phyloP scores from a whole-genome alignment of 2,888 invertebrate species.

The Zygogramma bicolorata region DNA sequence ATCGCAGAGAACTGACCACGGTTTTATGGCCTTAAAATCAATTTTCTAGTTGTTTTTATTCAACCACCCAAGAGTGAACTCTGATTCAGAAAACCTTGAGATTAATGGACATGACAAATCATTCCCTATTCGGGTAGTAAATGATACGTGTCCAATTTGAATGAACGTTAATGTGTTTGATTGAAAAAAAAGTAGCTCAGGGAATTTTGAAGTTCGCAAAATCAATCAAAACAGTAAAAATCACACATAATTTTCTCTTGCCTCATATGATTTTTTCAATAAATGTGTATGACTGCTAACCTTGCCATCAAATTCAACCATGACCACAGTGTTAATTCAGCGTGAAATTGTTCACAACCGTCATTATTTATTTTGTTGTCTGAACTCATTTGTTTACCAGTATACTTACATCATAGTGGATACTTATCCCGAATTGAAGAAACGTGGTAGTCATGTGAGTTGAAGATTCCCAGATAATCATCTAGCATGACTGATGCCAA shows the following conservation, averaged over 20 bases:
- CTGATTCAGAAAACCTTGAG: too few relatives aligned
- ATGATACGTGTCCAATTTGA: too few relatives aligned
- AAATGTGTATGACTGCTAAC: not conserved
- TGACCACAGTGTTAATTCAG: conserved; percentile 33
- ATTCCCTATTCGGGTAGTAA: too few relatives aligned
- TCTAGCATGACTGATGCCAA: too few relatives aligned
- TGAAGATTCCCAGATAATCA: too few relatives aligned
- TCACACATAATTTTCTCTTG: not conserved
- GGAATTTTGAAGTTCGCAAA: not conserved
- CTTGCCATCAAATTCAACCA: conserved; percentile 28
- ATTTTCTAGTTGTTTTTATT: too few relatives aligned
- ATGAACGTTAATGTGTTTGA: not conserved
- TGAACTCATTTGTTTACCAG: not conserved
- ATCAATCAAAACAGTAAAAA: not conserved
- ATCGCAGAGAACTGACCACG: too few relatives aligned
- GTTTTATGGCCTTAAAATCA: too few relatives aligned
- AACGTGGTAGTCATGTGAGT: too few relatives aligned
- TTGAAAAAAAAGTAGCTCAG: not conserved
- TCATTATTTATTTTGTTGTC: not conserved
- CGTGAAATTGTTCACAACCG: conserved; percentile 10
- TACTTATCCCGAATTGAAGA: not conserved
- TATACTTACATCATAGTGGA: not conserved
- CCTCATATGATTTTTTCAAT: not conserved
- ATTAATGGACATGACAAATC: too few relatives aligned
- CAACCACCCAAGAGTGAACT: too few relatives aligned